These are phyloP conservation scores for Fukomys damarensis DNA, from an alignment of 2,113 vertebrate species.

Conservation along the genomic window DNA sequence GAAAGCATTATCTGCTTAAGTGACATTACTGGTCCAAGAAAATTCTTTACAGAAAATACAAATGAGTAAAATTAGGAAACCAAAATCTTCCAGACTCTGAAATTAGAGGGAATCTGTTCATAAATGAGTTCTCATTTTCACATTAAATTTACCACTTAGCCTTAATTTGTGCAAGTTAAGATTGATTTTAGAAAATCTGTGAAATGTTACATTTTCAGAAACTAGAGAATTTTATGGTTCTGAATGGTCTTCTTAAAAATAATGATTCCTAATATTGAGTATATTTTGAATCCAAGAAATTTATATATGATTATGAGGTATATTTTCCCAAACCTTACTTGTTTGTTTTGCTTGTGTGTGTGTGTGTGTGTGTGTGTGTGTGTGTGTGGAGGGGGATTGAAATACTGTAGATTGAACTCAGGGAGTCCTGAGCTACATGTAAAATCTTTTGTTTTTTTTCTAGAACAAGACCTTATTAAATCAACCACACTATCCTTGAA, in stretches of 20 bases:
- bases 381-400: neutral
- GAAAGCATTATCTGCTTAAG: neutral
- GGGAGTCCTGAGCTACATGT: neutral
- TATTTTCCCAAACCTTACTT: constrained; percentile 1
- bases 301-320: neutral
- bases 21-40: constrained; percentile 27
- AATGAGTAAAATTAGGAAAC: constrained; percentile 8
- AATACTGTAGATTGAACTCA: neutral
- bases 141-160: constrained; percentile 39
- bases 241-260: constrained; percentile 36
- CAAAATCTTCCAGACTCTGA: constrained; percentile 19
- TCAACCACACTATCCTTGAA: neutral
- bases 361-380: no score
- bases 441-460: neutral
- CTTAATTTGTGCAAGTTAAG: constrained; percentile 48
- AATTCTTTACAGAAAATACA: constrained; percentile 31
- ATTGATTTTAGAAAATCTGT: constrained; percentile 54
- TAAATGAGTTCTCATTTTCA: constrained; percentile 44
- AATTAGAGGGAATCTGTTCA: constrained; percentile 5
- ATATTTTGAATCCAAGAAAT: constrained; percentile 22
- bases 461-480: neutral
- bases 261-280: neutral
- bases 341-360: neutral
- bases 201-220: constrained; percentile 31
- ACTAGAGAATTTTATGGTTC: neutral